These are phyloP conservation scores for Drosophila differens DNA, from an alignment of 2,888 invertebrate genomes.

Conservation along the genomic window DNA sequence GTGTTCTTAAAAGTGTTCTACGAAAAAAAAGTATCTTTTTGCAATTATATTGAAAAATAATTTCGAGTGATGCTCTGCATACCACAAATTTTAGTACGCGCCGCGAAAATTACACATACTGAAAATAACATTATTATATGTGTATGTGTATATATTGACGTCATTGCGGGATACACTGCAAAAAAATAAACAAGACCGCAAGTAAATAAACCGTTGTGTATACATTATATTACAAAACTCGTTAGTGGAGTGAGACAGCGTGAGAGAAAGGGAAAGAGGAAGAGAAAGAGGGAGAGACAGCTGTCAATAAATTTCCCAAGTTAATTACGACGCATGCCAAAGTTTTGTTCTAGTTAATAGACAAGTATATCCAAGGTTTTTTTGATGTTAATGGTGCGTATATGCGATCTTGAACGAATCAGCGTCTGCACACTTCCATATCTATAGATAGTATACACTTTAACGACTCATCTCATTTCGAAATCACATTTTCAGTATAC, in stretches of 20 bases:
- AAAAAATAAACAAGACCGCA: slow-evolving; percentile 36
- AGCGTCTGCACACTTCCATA: slow-evolving; percentile 20
- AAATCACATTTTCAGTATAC: slow-evolving; percentile 31
- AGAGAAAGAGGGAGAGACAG: background rate
- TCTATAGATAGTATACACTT: slow-evolving; percentile 36
- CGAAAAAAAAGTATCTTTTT: slow-evolving; percentile 9
- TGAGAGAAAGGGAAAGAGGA: background rate
- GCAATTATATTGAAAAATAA: slow-evolving; percentile 24
- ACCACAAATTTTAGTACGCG: slow-evolving; percentile 11
- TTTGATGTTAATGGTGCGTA: slow-evolving; percentile 82
- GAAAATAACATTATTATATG: slow-evolving; percentile 47
- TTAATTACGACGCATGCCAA: slow-evolving; percentile 53
- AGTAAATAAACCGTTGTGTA: slow-evolving; percentile 62
- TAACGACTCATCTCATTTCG: slow-evolving; percentile 65
- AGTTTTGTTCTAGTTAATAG: slow-evolving; percentile 57
- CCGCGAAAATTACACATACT: slow-evolving; percentile 23
- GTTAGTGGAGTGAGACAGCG: slow-evolving; percentile 50
- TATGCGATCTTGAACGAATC: slow-evolving; percentile 67
- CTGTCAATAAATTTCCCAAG: slow-evolving; percentile 36
- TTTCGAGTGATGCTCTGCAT: slow-evolving; percentile 14
- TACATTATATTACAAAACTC: slow-evolving; percentile 46
- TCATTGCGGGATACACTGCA: slow-evolving; percentile 70
- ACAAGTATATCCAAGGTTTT: slow-evolving; percentile 75
- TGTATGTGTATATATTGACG: slow-evolving; percentile 57
- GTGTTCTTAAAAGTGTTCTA: slow-evolving; percentile 14